These are phyloP conservation scores for Macaca nemestrina DNA, from an alignment of 2,113 vertebrate genomes.

Conservation along the genomic window DNA sequence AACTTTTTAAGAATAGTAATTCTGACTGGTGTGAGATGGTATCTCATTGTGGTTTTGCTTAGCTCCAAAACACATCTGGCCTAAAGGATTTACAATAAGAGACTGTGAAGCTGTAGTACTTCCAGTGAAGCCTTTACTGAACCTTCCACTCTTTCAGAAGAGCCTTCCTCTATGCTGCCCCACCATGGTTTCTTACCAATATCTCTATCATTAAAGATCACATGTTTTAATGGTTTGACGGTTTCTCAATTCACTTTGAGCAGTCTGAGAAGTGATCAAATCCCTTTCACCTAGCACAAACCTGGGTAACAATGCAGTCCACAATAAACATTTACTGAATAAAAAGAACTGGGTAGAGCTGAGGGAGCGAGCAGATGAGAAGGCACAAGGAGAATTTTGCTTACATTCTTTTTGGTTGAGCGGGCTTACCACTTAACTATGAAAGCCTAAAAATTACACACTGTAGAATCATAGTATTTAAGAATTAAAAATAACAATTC, in stretches of 20 bases:
- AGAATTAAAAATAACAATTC: conserved; percentile 8
- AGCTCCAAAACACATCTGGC: background rate
- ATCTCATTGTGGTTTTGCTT: background rate
- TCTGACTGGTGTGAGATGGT: too few relatives aligned
- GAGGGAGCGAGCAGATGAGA: background rate
- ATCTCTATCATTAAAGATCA: conserved; percentile 20
- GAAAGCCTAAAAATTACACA: background rate
- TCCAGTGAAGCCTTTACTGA: background rate
- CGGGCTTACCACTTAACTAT: background rate
- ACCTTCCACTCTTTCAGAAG: background rate
- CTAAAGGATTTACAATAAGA: background rate
- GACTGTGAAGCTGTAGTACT: background rate
- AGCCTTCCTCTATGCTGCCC: background rate
- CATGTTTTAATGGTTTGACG: conserved; percentile 7
- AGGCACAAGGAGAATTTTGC: conserved; percentile 16
- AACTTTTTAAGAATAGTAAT: too few relatives aligned
- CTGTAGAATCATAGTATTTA: background rate
- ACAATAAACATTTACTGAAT: background rate
- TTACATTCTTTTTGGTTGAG: background rate
- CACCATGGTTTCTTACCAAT: background rate
- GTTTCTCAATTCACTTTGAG: conserved; percentile 22
- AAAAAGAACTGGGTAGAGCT: background rate
- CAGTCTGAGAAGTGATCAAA: background rate
- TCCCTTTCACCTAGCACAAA: background rate
- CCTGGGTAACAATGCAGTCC: background rate